phyloP scores from a whole-genome alignment of 2,888 invertebrate genomes.

The Saturnia japonica region DNA sequence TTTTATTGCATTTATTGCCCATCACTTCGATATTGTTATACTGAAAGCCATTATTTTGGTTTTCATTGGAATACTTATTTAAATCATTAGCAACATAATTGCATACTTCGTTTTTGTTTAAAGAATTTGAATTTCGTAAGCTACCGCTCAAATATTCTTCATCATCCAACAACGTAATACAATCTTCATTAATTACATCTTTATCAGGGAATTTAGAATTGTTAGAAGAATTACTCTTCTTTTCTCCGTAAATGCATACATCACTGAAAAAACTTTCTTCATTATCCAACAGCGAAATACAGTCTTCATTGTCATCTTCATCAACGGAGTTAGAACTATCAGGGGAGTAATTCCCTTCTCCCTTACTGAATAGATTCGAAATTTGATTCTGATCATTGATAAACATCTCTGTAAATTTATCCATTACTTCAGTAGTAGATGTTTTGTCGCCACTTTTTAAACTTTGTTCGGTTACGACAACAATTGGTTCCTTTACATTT shows the following conservation, averaged over 20 bases:
- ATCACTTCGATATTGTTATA: not conserved
- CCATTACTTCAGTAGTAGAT: not conserved
- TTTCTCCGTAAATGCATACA: not conserved
- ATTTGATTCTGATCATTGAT: not conserved
- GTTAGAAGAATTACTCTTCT: not conserved
- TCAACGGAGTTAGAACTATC: not conserved
- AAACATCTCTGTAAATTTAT: not conserved
- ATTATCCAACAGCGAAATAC: not conserved
- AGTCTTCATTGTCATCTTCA: not conserved
- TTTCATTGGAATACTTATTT: not conserved
- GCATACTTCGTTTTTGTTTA: not conserved
- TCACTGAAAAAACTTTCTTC: not conserved
- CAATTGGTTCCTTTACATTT: not conserved
- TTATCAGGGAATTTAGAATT: not conserved
- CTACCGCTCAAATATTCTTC: not conserved
- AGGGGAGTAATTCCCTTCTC: not conserved
- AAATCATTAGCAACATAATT: not conserved
- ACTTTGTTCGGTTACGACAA: not conserved
- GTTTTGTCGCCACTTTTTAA: not conserved
- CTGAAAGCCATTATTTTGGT: not conserved
- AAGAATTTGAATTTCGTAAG: not conserved
- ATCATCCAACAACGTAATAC: not conserved
- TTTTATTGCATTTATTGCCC: not conserved
- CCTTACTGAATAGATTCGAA: not conserved
- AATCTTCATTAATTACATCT: not conserved